Conservation (phyloP, 2,113 vertebrate genomes). For the Thalassarche chlororhynchos region DNA sequence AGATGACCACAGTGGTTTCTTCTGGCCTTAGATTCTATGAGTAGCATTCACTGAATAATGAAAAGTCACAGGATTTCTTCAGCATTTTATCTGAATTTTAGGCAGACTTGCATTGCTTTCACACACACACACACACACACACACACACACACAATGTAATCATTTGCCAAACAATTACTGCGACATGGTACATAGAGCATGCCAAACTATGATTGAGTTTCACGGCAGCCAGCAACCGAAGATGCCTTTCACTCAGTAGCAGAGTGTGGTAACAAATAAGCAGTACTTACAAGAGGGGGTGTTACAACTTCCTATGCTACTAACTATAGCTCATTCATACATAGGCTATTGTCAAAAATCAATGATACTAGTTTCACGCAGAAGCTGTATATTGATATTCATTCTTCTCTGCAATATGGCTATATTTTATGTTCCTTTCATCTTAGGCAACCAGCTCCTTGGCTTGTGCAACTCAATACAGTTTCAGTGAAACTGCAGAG, state of each 20-base stretch:
- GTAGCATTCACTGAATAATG: neutral
- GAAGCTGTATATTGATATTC: neutral
- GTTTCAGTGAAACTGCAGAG: neutral
- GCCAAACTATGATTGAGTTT: neutral
- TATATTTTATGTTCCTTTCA: conserved; percentile 8
- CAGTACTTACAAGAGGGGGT: neutral
- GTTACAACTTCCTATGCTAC: neutral
- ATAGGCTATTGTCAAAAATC: neutral
- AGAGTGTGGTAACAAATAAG: neutral
- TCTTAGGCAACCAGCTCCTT: neutral
- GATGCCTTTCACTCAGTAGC: neutral
- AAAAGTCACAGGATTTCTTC: neutral
- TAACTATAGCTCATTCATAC: neutral
- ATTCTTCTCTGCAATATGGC: neutral
- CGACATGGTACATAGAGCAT: neutral
- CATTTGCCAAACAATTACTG: neutral
- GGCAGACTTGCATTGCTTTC: neutral
- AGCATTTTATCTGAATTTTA: neutral
- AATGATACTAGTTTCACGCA: neutral
- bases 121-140: too few relatives aligned
- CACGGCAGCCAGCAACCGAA: neutral
- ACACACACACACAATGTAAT: neutral
- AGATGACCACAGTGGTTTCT: neutral
- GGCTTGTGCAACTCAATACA: neutral
- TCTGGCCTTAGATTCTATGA: neutral